These are phyloP conservation scores for Progne subis DNA, from an alignment of 2,113 vertebrate species.

Conservation along the genomic window DNA sequence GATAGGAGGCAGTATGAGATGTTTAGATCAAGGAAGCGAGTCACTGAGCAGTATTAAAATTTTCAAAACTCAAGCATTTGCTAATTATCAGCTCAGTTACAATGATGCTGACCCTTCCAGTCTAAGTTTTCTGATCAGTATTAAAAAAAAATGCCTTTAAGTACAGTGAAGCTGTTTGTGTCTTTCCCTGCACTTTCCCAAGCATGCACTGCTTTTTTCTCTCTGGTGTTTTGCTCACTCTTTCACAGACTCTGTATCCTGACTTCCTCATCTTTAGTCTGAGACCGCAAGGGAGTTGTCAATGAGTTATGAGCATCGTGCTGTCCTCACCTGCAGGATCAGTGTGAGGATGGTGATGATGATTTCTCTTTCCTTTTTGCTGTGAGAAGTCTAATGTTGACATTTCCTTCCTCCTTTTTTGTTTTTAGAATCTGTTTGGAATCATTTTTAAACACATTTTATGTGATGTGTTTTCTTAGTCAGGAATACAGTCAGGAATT, in stretches of 20 bases:
- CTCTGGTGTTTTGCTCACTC: background rate
- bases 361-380: background rate
- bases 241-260: background rate
- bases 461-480: background rate
- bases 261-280: background rate
- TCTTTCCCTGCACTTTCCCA: background rate
- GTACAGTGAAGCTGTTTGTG: background rate
- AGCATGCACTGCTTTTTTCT: rapidly evolving
- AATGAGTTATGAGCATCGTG: background rate
- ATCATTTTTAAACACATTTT: background rate
- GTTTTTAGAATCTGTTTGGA: background rate
- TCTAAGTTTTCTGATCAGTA: background rate
- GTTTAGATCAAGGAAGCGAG: background rate
- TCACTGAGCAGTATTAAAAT: background rate
- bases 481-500: background rate
- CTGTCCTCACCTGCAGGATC: background rate
- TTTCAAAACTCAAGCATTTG: background rate
- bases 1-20: background rate
- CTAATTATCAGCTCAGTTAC: background rate
- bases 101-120: background rate
- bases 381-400: background rate
- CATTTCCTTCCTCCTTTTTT: background rate
- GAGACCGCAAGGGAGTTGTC: background rate
- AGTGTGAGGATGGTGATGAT: background rate
- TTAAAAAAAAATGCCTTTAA: background rate